Percentiles rank a stretch among this genome's conserved stretches.
Conservation (phyloP, 2,797 vertebrate species). For the Lacerta agilis region DNA sequence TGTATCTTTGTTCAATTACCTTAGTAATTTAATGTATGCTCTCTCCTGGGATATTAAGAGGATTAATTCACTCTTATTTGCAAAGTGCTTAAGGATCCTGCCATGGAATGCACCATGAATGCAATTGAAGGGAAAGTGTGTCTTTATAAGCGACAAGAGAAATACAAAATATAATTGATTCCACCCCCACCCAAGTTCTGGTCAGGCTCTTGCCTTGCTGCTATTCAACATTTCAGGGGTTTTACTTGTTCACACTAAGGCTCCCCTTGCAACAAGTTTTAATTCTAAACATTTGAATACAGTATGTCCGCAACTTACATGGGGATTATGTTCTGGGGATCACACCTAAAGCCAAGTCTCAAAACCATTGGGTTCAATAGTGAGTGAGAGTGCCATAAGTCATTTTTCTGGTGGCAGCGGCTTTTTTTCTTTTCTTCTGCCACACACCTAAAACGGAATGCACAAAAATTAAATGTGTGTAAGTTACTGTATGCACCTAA, state of each 20-base stretch:
- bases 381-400: too few relatives aligned
- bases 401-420: too few relatives aligned
- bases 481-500: too few relatives aligned
- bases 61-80: not conserved
- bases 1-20: constrained; percentile 17
- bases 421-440: too few relatives aligned
- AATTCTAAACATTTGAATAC: too few relatives aligned
- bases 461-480: too few relatives aligned
- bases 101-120: not conserved
- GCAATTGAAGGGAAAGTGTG: not conserved
- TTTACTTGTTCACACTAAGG: not conserved
- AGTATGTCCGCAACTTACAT: too few relatives aligned
- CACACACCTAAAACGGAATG: too few relatives aligned
- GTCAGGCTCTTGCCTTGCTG: not conserved
- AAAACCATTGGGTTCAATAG: too few relatives aligned
- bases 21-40: constrained; percentile 18
- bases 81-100: not conserved
- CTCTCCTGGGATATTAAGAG: not conserved
- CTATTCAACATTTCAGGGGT: not conserved
- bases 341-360: too few relatives aligned
- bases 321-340: too few relatives aligned
- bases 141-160: not conserved
- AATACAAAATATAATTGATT: not conserved
- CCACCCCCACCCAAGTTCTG: too few relatives aligned
- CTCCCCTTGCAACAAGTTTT: not conserved